These are phyloP conservation scores for Onthophagus sagittarius DNA, from an alignment of 2,888 invertebrate genomes.

Conservation along the genomic window DNA sequence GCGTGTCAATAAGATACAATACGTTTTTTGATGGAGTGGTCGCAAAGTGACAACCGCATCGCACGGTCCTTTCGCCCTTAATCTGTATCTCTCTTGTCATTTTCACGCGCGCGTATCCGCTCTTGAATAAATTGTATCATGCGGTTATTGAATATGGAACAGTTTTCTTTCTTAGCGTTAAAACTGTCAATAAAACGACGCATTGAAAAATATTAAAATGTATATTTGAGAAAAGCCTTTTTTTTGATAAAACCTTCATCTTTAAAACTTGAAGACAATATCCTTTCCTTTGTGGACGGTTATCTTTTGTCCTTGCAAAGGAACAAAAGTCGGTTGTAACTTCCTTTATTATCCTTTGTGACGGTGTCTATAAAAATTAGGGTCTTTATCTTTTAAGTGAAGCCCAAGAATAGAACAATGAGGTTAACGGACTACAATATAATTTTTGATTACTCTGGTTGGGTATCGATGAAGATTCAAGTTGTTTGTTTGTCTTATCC, in stretches of 20 bases:
- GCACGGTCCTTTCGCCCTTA: neutral
- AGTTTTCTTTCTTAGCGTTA: neutral
- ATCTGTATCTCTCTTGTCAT: neutral
- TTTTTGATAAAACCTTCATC: too few relatives aligned
- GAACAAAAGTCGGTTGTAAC: neutral
- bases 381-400: neutral
- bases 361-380: neutral
- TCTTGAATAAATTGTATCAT: neutral
- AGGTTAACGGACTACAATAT: neutral
- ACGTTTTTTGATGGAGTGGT: neutral
- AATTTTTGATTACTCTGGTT: neutral
- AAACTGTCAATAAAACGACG: neutral
- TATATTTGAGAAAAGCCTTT: neutral
- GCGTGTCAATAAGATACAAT: neutral
- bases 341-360: neutral
- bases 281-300: neutral
- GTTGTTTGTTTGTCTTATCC: neutral
- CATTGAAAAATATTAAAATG: neutral
- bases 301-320: neutral
- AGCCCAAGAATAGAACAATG: neutral
- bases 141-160: neutral
- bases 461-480: neutral
- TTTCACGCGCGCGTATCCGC: neutral
- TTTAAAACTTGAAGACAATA: neutral
- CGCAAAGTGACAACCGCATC: neutral